Evolutionary conservation across 2,113 vertebrate genomes (phyloP).

Genomic region (Plecotus auritus): DNA sequence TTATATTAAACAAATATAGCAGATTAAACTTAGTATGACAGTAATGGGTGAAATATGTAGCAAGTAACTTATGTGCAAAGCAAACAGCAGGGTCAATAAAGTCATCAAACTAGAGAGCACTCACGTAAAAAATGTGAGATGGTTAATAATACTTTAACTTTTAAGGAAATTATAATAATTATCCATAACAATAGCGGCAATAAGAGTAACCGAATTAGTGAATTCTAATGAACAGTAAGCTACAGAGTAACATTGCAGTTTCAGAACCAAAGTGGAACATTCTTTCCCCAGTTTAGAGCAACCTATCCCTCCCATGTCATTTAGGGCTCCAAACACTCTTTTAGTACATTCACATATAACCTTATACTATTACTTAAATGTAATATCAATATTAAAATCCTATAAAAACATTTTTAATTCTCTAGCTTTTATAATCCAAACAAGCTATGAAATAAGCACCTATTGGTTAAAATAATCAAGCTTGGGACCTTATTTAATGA

Average conservation of each 20-base stretch:
- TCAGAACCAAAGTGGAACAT: not conserved
- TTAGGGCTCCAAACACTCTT: not conserved
- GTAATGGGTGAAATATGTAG: not conserved
- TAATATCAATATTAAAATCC: not conserved
- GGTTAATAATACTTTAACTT: not conserved
- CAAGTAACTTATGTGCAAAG: not conserved
- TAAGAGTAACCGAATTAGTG: not conserved
- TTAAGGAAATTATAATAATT: not conserved
- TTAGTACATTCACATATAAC: not conserved
- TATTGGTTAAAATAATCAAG: conserved; percentile 7
- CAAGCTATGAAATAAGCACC: not conserved
- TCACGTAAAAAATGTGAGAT: not conserved
- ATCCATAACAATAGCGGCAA: not conserved
- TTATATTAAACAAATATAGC: not conserved
- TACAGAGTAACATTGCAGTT: not conserved
- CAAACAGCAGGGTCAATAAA: not conserved
- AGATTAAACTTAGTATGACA: not conserved
- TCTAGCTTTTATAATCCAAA: not conserved
- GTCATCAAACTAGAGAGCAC: not conserved
- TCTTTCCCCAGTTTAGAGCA: not conserved
- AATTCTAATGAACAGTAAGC: not conserved
- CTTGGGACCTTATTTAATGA: not conserved
- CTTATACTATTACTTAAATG: not conserved
- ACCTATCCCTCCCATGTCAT: not conserved
- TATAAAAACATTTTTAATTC: not conserved